phyloP scores from a whole-genome alignment of 2,113 vertebrate species.

The Malurus elegans region DNA sequence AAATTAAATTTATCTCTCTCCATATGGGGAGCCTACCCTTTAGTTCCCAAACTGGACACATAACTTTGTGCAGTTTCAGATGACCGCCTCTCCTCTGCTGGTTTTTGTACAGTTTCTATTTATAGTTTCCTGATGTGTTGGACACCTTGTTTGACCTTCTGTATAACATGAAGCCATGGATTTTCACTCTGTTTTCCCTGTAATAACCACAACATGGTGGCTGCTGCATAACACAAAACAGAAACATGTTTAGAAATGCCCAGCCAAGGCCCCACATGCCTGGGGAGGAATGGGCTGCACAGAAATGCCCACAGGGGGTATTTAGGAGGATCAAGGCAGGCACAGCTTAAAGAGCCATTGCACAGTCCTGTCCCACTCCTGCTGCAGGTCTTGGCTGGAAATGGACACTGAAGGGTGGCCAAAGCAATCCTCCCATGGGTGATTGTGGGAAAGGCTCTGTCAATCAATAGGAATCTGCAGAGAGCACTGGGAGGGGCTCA shows the following conservation, averaged over 20 bases:
- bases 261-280: neutral
- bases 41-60: neutral
- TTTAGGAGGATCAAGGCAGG: neutral
- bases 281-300: neutral
- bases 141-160: neutral
- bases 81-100: neutral
- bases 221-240: neutral
- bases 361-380: neutral
- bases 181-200: neutral
- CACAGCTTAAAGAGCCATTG: neutral
- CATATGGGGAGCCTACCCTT: neutral
- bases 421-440: accelerated
- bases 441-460: accelerated
- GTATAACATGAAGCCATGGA: neutral
- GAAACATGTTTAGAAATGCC: neutral
- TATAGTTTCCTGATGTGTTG: neutral
- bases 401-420: neutral
- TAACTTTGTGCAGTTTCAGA: neutral
- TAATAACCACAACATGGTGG: neutral
- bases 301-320: neutral
- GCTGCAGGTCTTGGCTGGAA: neutral
- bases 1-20: neutral
- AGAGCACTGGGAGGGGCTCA: neutral
- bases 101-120: neutral
- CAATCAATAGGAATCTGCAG: neutral